A percentile compares a stretch with the other conserved stretches of the same genome.
Evolutionary conservation across 2,113 vertebrate genomes (phyloP).

Genomic region (Lota lota): DNA sequence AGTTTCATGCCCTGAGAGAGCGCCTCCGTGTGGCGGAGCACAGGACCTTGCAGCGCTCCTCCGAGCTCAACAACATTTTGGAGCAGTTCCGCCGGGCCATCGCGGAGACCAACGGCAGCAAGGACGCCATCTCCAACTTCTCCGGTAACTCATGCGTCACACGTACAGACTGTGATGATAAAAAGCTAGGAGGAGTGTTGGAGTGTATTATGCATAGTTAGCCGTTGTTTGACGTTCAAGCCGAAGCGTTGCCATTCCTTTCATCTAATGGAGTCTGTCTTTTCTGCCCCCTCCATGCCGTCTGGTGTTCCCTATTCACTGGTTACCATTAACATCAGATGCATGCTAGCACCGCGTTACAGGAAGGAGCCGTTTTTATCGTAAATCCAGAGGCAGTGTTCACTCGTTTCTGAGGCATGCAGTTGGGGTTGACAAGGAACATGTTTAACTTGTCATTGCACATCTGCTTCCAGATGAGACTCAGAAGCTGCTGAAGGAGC

Average conservation of each 20-base stretch:
- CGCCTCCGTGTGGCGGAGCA: conserved; percentile 94
- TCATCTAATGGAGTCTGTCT: neutral
- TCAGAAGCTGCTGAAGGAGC: conserved; percentile 91
- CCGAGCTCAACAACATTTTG: conserved; percentile 88
- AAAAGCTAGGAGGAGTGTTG: no score
- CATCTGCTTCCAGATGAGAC: conserved; percentile 83
- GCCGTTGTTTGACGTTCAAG: neutral
- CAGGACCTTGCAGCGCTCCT: conserved; percentile 91
- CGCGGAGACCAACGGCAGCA: conserved; percentile 90
- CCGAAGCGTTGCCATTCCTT: neutral
- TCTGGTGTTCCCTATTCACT: neutral
- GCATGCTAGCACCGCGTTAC: no score
- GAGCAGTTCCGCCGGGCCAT: conserved; percentile 90
- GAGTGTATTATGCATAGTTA: neutral
- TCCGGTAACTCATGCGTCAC: conserved; percentile 72
- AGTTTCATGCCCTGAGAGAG: conserved; percentile 94
- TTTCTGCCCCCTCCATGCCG: neutral
- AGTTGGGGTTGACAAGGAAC: neutral
- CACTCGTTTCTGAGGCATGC: no score
- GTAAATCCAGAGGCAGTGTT: no score
- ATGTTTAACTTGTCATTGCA: neutral
- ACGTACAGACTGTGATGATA: neutral
- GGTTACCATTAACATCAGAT: neutral
- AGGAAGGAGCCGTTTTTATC: no score
- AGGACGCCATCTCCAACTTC: conserved; percentile 83